phyloP scores from a whole-genome alignment of 2,113 vertebrate genomes.

The Notarius quadriscutis region DNA sequence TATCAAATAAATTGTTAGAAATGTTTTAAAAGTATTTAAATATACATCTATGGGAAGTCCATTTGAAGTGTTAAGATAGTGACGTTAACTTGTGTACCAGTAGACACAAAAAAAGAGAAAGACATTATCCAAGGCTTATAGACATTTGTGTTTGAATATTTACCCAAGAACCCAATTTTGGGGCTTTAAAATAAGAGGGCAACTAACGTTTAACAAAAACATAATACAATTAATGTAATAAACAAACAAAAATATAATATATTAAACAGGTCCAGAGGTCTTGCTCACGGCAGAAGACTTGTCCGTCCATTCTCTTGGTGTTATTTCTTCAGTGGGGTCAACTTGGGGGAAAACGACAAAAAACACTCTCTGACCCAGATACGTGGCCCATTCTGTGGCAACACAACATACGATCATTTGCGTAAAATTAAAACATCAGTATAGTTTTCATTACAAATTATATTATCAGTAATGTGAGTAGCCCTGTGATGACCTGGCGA shows the following conservation, averaged over 20 bases:
- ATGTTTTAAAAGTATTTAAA: conserved; percentile 30
- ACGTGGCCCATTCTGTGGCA: conserved; percentile 80
- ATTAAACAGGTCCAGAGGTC: conserved; percentile 61
- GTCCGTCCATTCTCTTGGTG: conserved; percentile 63
- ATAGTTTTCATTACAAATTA: background rate
- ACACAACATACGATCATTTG: conserved; percentile 3
- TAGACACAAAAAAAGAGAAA: conserved; percentile 35
- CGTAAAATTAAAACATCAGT: background rate
- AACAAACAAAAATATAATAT: conserved; percentile 35
- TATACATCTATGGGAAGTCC: conserved; percentile 43
- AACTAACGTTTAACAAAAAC: conserved; percentile 28
- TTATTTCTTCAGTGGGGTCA: conserved; percentile 70
- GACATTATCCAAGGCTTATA: conserved; percentile 52
- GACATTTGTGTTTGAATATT: conserved; percentile 36
- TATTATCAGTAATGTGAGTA: background rate
- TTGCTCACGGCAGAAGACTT: conserved; percentile 62
- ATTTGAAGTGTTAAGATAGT: conserved; percentile 46
- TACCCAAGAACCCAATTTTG: conserved; percentile 30
- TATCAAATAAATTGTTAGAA: conserved; percentile 38
- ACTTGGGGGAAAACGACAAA: conserved; percentile 92
- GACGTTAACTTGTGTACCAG: conserved; percentile 45
- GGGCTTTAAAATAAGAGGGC: conserved; percentile 41
- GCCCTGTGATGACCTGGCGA: no score
- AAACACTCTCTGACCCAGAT: conserved; percentile 89
- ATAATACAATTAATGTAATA: conserved; percentile 24